phyloP scores from a whole-genome alignment of 2,797 vertebrate genomes.

The Trichosurus vulpecula region DNA sequence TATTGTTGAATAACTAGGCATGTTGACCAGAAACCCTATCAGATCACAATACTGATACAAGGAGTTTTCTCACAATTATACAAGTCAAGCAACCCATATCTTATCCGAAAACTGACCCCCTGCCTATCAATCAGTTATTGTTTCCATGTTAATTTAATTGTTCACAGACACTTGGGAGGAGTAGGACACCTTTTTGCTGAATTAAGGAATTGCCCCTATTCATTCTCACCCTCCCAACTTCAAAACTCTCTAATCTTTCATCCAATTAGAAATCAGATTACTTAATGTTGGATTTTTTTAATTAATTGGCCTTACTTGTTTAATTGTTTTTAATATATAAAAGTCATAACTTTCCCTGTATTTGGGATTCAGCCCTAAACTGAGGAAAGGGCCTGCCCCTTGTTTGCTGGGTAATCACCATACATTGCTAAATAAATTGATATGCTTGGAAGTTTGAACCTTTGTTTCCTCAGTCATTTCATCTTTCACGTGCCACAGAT shows the following conservation, averaged over 20 bases:
- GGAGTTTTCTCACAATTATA: background rate
- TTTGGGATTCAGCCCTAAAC: background rate
- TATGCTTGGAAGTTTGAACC: background rate
- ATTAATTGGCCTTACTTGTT: background rate
- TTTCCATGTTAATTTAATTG: background rate
- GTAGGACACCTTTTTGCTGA: background rate
- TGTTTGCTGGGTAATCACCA: background rate
- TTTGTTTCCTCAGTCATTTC: background rate
- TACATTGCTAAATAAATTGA: background rate
- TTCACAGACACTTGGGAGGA: background rate
- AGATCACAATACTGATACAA: background rate
- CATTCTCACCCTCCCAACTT: background rate
- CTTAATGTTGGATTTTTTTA: background rate
- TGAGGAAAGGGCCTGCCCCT: background rate
- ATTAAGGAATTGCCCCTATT: background rate
- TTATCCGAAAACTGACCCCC: background rate
- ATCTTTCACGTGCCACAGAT: background rate
- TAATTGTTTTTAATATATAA: background rate
- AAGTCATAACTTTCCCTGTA: background rate
- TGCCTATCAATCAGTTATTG: background rate
- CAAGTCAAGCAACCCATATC: background rate
- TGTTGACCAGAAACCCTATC: background rate
- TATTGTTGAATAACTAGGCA: no score
- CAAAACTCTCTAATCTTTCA: background rate
- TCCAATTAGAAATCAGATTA: background rate